Base-by-base conservation (phyloP, 2,888 invertebrate genomes). In the Brenthis ino region DNA sequence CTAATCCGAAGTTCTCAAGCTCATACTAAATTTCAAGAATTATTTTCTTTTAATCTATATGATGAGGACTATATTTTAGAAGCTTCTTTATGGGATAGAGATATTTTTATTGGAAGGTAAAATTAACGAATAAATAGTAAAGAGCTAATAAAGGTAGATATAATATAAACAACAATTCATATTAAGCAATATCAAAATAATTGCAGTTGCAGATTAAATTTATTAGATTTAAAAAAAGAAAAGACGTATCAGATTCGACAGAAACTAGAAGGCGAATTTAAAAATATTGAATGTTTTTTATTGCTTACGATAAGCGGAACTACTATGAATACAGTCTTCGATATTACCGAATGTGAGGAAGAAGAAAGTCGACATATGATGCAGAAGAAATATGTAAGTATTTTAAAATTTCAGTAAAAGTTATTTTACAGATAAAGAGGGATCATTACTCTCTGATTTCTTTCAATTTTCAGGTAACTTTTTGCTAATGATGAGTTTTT, bases 271-370 rank as follows among this genome's bases (percentile, higher is more conserved):
- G 97, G 97, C 72, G 96, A 96, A 16, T 94, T 95, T 0, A 95
- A 95, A 1, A 80, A 78, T 56, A 72, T 80, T 1, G 95, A 96
- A 77, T 93, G 99, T 69, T 96, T 96, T 82, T 92, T 99, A 16
- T 93, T 99, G 74, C 92, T 99, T 20, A 99, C 99, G 11, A 97
- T 99, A 73, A 98, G 97, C 77, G 99, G 99, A 0, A 97, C 97
- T 1, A 95, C 96, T 1, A 95, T 95, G 6, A 97, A 98, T 83
- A 96, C 97, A 4, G 95, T 98, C 58, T 96, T 97, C 47, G 98
- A 98, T 88, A 88, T 97, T 53, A 95, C 96, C 47, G 95, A 96
- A 8, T 96, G 96, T 82, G 95, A 96, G 76, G 96, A 96, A 54
- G 50, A 16, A 57, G 58, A 68, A 33, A 71, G 57, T 16, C 64